phyloP scores from a whole-genome alignment of 2,797 vertebrate genomes.

The Sciurus vulgaris region DNA sequence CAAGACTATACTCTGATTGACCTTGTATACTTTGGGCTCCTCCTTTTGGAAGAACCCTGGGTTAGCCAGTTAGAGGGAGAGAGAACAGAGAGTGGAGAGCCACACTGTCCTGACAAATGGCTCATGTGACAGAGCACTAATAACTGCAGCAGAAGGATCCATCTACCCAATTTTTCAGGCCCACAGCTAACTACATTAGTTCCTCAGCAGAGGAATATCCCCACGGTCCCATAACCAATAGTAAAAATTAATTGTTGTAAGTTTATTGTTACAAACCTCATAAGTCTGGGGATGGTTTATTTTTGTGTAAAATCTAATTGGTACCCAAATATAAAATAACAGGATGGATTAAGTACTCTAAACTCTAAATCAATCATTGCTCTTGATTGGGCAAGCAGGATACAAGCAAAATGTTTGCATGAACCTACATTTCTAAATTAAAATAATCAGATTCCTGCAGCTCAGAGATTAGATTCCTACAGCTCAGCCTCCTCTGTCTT shows the following conservation, averaged over 20 bases:
- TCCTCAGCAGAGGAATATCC: too few species aligned
- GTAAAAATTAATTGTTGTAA: not conserved
- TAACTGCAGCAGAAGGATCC: not conserved
- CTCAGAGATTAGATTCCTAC: not conserved
- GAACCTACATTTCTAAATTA: not conserved
- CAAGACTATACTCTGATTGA: not conserved
- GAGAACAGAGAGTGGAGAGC: too few species aligned
- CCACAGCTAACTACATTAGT: not conserved
- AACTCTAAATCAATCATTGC: not conserved
- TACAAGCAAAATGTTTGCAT: not conserved
- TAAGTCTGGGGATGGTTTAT: not conserved
- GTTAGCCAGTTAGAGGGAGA: not conserved
- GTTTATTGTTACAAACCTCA: not conserved
- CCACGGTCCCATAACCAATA: fast-evolving
- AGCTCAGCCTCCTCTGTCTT: not conserved
- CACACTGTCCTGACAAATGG: not conserved
- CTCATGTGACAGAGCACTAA: not conserved
- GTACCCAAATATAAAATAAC: not conserved
- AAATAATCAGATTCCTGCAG: not conserved
- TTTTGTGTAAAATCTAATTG: not conserved
- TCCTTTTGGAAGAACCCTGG: not conserved
- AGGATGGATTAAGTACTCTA: not conserved
- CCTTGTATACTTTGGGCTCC: not conserved
- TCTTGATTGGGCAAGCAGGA: not conserved
- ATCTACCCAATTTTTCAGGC: not conserved